phyloP scores from a whole-genome alignment of 2,113 vertebrate species.

The Poicephalus gulielmi region DNA sequence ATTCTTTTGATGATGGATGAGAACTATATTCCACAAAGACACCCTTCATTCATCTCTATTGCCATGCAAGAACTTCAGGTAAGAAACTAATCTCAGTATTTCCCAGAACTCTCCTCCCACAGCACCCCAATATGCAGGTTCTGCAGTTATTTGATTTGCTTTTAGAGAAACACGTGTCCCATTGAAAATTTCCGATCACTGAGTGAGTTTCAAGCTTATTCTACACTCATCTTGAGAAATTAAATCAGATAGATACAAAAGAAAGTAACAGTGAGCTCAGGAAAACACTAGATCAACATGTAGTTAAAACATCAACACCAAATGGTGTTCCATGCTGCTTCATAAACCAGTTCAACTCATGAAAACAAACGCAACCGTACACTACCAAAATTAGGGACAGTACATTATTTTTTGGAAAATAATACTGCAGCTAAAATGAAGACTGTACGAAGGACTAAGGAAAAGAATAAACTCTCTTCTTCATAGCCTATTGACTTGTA shows the following conservation, averaged over 20 bases:
- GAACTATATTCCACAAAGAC: neutral
- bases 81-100: neutral
- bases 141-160: neutral
- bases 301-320: neutral
- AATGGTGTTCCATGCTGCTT: neutral
- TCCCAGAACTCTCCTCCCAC: neutral
- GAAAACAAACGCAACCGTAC: neutral
- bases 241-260: neutral
- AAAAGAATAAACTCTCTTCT: neutral
- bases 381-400: neutral
- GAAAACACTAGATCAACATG: neutral
- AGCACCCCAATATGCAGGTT: neutral
- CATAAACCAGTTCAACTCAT: neutral
- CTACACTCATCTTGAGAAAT: neutral
- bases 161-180: neutral
- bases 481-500: neutral
- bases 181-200: neutral
- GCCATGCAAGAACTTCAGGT: neutral
- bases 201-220: neutral
- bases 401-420: neutral
- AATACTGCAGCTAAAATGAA: neutral
- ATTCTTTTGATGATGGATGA: slow-evolving; percentile 27
- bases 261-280: neutral
- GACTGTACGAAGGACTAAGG: neutral
- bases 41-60: slow-evolving; percentile 1